Percentiles rank a stretch among this genome's conserved stretches.
Evolutionary conservation across 1,140 invertebrate species (phyloP).

Genomic region (Globodera ellingtonae): DNA sequence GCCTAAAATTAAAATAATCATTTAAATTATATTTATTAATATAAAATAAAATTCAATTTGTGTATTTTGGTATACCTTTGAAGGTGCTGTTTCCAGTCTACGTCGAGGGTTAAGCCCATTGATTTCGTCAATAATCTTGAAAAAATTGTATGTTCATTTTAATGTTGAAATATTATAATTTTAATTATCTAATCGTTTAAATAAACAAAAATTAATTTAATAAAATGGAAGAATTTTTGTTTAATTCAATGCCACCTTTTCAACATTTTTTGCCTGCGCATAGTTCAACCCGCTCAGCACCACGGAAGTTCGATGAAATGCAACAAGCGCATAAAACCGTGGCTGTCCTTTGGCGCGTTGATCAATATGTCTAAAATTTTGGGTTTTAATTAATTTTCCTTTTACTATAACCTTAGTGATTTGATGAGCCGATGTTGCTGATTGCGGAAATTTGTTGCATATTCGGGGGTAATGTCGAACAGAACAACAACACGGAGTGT

Average conservation of each 20-base stretch:
- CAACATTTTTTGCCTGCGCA: slow-evolving; percentile 14
- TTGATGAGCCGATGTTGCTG: slow-evolving; percentile 21
- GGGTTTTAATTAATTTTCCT: not conserved
- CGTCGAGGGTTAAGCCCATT: slow-evolving; percentile 6
- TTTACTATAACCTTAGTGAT: slow-evolving; percentile 3
- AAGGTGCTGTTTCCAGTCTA: slow-evolving; percentile 20
- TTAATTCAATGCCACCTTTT: slow-evolving; percentile 18
- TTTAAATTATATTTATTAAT: not conserved
- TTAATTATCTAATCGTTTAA: not conserved
- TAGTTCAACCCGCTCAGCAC: slow-evolving; percentile 22
- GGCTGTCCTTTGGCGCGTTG: not conserved
- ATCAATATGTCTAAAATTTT: slow-evolving; percentile 29
- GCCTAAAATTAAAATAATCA: not conserved
- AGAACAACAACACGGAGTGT: slow-evolving; percentile 21
- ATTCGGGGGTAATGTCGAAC: slow-evolving; percentile 24
- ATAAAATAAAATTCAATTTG: not conserved
- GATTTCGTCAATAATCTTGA: slow-evolving; percentile 25
- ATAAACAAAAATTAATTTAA: slow-evolving; percentile 14
- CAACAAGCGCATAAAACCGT: slow-evolving; percentile 31
- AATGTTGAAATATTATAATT: not conserved
- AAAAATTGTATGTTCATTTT: not conserved
- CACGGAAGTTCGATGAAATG: slow-evolving; percentile 24
- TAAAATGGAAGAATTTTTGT: not conserved
- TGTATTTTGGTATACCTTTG: slow-evolving; percentile 13
- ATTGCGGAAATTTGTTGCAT: slow-evolving; percentile 12